phyloP scores from a whole-genome alignment of 2,888 invertebrate species.

The Metalampra italica region DNA sequence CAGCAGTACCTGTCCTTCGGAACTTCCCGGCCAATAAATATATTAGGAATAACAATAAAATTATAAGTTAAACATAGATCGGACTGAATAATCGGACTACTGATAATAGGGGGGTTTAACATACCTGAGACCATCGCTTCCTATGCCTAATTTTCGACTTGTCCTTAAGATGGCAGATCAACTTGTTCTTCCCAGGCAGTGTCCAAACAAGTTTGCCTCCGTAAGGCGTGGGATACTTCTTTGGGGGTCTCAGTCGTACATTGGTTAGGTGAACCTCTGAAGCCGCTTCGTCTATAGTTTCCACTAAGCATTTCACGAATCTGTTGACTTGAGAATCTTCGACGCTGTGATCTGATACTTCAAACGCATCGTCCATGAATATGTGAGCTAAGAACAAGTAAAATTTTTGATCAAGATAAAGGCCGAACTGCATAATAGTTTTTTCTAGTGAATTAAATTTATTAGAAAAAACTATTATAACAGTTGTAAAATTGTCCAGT shows the following conservation, averaged over 20 bases:
- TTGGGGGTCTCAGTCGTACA: conserved; percentile 82
- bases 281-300: conserved; percentile 87
- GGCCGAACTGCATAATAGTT: too few relatives aligned
- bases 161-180: conserved; percentile 93
- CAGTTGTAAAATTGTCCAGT: too few relatives aligned
- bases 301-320: conserved; percentile 86
- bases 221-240: conserved; percentile 89
- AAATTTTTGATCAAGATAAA: neutral
- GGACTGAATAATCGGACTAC: too few relatives aligned
- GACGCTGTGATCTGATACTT: conserved; percentile 78
- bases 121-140: conserved; percentile 94
- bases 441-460: too few relatives aligned
- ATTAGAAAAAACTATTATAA: too few relatives aligned
- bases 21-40: too few relatives aligned
- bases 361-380: conserved; percentile 92
- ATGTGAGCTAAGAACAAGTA: conserved; percentile 81
- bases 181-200: conserved; percentile 89
- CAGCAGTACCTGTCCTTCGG: too few relatives aligned
- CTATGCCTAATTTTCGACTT: conserved; percentile 91
- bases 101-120: neutral
- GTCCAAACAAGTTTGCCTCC: conserved; percentile 92
- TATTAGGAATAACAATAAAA: too few relatives aligned
- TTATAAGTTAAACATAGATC: too few relatives aligned
- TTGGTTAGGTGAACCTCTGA: conserved; percentile 83
- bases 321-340: conserved; percentile 88